Base-by-base conservation (phyloP, 2,888 invertebrate species). In the Allolobophora icterica region DNA sequence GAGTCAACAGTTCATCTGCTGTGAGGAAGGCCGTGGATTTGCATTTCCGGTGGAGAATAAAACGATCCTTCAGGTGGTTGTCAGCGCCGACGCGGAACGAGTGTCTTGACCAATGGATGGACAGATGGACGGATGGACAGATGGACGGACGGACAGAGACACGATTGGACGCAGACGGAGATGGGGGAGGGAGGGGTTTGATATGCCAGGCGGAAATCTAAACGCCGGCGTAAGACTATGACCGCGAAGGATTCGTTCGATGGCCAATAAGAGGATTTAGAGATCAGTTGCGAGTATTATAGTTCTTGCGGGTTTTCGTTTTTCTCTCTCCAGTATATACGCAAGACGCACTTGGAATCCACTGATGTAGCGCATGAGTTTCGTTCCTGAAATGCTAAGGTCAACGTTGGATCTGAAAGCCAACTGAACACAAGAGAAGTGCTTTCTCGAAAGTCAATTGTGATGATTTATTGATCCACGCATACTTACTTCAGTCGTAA, bases 1-100 rank as follows among this genome's bases (percentile, higher is more conserved):
- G 71, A 71, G 71, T 71, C 71, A 71, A 71, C 71, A 71, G 71
- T 71, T n/a, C n/a, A n/a, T 71, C 71, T n/a, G n/a, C 71, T 71
- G 8, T n/a, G 71, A 71, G 30, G 71, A n/a, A 71, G 8, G 71
- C n/a, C 71, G n/a, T 71, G 30, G 71, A 71, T 13, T 8, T 30
- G 71, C 71, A 71, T 71, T 71, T 71, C 71, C 71, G 71, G 11
- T 30, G 71, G 1, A 71, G 71, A 71, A 71, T n/a, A 71, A 71
- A 71, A 11, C 71, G 71, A 71, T n/a, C 71, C 71, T 71, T 71
- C 71, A 71, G 71, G 71, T 71, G 30, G 71, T 71, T 71, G n/a
- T 71, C 71, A 71, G n/a, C 30, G 11, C 5, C 6, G 71, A n/a
- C 71, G 71, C 3, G 71, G n/a, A n/a, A 71, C 71, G n/a, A 13